Evolutionary conservation across 2,113 vertebrate species (phyloP).

Genomic region (Coptodon rendalli): DNA sequence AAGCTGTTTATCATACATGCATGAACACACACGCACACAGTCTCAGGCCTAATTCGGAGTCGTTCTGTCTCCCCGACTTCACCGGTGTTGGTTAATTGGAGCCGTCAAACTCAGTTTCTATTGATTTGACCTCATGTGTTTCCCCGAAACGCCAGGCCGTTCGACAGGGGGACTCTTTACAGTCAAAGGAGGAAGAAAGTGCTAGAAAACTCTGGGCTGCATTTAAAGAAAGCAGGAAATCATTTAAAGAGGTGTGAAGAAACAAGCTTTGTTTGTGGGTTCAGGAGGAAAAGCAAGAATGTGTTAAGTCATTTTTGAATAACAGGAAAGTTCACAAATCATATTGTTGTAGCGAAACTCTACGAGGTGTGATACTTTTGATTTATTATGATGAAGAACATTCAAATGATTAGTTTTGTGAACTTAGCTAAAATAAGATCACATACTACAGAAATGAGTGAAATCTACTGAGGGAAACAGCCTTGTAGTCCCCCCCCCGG

Average conservation of each 20-base stretch:
- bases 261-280: neutral
- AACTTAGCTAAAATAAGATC: neutral
- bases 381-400: neutral
- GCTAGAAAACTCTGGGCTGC: neutral
- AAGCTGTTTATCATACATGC: neutral
- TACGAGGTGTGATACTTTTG: neutral
- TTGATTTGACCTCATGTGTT: conserved; percentile 13
- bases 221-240: neutral
- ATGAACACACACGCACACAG: neutral
- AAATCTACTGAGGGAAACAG: neutral
- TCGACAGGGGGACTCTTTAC: neutral
- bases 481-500: neutral
- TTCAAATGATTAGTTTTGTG: neutral
- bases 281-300: neutral
- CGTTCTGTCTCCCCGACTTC: neutral
- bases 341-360: neutral
- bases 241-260: neutral
- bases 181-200: neutral
- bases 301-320: neutral
- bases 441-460: neutral
- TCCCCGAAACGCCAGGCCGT: neutral
- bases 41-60: neutral
- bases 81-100: neutral
- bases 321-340: neutral
- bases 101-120: neutral